phyloP scores from a whole-genome alignment of 2,113 vertebrate species.

The Dicentrarchus labrax region DNA sequence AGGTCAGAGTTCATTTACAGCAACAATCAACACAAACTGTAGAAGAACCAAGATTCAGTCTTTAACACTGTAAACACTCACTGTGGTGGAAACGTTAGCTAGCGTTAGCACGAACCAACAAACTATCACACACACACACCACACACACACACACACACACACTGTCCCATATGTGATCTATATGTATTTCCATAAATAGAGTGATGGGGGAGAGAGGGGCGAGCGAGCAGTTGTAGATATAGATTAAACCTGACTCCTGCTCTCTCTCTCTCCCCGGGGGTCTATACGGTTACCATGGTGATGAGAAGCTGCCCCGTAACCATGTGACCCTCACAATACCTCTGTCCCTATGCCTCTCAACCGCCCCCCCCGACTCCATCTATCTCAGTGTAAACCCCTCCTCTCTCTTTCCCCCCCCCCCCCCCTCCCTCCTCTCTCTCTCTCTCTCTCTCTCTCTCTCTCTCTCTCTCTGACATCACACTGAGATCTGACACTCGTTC shows the following conservation, averaged over 20 bases:
- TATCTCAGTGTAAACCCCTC: slow-evolving; percentile 5
- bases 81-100: no score
- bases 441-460: not conserved
- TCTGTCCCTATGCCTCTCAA: not conserved
- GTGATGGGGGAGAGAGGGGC: slow-evolving; percentile 14
- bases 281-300: slow-evolving; percentile 60
- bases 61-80: no score
- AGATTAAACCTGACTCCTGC: slow-evolving; percentile 56
- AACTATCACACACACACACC: not conserved
- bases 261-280: slow-evolving; percentile 45
- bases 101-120: no score
- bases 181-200: slow-evolving; percentile 49
- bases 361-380: not conserved
- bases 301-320: slow-evolving; percentile 66
- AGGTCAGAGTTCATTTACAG: no score
- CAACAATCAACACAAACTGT: no score
- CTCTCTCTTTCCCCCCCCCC: not conserved
- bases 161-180: not conserved
- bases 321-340: slow-evolving; percentile 73
- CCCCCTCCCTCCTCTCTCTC: slow-evolving; percentile 7
- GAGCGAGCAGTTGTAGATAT: slow-evolving; percentile 31
- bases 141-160: not conserved
- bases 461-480: slow-evolving; percentile 57
- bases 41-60: no score
- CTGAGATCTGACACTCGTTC: slow-evolving; percentile 42